Evolutionary conservation across 2,797 vertebrate species (phyloP).

Genomic region (Benthosema pterotum): DNA sequence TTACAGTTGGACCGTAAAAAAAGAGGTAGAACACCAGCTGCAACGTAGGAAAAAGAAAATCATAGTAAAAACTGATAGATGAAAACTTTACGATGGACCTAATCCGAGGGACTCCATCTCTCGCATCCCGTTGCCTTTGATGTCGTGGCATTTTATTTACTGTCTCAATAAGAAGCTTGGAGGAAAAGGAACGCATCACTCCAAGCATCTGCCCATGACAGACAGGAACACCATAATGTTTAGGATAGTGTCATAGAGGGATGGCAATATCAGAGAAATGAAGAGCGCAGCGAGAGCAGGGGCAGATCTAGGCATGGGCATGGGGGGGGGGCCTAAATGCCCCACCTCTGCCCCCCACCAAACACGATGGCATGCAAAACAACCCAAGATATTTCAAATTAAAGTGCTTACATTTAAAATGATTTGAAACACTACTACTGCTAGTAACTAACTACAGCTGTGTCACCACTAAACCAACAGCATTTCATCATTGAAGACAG

Average conservation of each 20-base stretch:
- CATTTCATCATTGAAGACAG: too few species aligned
- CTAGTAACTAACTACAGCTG: too few species aligned
- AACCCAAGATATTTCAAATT: too few species aligned
- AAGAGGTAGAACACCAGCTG: background rate
- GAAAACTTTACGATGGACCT: conserved; percentile 10
- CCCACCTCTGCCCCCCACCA: too few species aligned
- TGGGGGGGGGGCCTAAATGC: too few species aligned
- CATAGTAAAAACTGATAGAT: background rate
- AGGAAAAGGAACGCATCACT: background rate
- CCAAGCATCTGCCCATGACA: conserved; percentile 10
- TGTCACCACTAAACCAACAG: too few species aligned
- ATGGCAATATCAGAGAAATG: background rate
- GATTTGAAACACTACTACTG: too few species aligned
- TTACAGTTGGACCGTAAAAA: conserved; percentile 11
- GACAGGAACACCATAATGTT: conserved; percentile 7
- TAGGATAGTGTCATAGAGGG: conserved; percentile 3
- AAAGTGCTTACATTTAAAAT: too few species aligned
- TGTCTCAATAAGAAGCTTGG: conserved; percentile 4
- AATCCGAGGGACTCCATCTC: conserved; percentile 3
- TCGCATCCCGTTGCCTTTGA: background rate
- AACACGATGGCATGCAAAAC: too few species aligned
- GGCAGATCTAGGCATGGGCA: too few species aligned
- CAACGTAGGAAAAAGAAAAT: background rate
- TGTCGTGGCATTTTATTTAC: conserved; percentile 23
- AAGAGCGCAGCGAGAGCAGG: too few species aligned